Evolutionary conservation across 2,888 invertebrate genomes (phyloP).

Genomic region (Meteorus colon): DNA sequence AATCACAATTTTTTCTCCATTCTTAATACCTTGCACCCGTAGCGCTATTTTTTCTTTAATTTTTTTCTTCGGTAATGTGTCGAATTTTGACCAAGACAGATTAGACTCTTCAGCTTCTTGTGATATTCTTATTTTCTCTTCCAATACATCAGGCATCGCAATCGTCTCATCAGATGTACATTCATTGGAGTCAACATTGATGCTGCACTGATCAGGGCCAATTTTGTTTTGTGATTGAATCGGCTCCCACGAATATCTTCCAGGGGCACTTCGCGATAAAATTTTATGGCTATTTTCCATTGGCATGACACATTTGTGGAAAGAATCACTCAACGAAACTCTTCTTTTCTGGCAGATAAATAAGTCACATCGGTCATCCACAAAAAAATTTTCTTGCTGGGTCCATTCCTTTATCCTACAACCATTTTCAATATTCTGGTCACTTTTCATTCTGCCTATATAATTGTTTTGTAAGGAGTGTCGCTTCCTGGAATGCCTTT

Average conservation of each 20-base stretch:
- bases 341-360: constrained; percentile 43
- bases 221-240: constrained; percentile 41
- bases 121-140: constrained; percentile 56
- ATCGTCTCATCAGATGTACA: constrained; percentile 54
- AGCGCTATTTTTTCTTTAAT: not conserved
- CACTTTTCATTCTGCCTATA: constrained; percentile 29
- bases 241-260: constrained; percentile 42
- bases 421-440: constrained; percentile 28
- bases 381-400: constrained; percentile 57
- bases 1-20: constrained; percentile 8
- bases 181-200: constrained; percentile 40
- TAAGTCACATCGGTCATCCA: constrained; percentile 55
- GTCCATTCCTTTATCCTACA: constrained; percentile 24
- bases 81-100: not conserved
- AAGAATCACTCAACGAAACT: constrained; percentile 57
- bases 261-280: constrained; percentile 59
- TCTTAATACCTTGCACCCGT: not conserved
- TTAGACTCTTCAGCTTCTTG: constrained; percentile 38
- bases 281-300: constrained; percentile 53
- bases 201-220: constrained; percentile 27
- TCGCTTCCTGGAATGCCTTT: not conserved
- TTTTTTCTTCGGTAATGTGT: not conserved
- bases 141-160: constrained; percentile 58
- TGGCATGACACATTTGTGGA: constrained; percentile 13
- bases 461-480: not conserved